A percentile compares a stretch with the other conserved stretches of the same genome.
Conservation (phyloP, 2,797 vertebrate species). For the Neopelma chrysocephalum region DNA sequence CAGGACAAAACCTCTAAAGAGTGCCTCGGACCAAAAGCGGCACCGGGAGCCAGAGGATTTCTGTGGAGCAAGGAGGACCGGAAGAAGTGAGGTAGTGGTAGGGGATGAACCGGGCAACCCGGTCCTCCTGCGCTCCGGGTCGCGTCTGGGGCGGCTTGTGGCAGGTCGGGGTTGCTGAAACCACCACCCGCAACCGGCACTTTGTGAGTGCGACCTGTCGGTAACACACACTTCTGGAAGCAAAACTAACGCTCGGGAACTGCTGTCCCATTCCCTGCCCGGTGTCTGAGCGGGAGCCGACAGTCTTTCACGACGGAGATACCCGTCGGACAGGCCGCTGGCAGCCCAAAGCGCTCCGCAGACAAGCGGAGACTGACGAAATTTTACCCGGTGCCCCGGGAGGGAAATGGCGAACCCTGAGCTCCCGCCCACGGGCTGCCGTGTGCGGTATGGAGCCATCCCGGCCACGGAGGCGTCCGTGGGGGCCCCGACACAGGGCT, state of each 20-base stretch:
- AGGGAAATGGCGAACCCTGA: background rate
- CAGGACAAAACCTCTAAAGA: fast-evolving
- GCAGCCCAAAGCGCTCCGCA: background rate
- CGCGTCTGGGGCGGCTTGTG: too few species aligned
- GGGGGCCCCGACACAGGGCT: too few species aligned
- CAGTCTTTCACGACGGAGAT: too few species aligned
- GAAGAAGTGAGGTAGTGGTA: background rate
- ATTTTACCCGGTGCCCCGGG: background rate
- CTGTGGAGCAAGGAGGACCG: background rate
- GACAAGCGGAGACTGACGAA: background rate
- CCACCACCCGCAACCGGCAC: too few species aligned
- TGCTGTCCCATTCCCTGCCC: background rate
- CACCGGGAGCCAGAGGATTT: background rate
- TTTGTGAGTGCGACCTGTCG: background rate
- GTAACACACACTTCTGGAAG: background rate
- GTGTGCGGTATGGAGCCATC: fast-evolving
- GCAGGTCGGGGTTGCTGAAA: background rate
- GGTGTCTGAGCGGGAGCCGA: too few species aligned
- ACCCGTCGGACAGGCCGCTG: background rate
- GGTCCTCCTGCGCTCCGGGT: too few species aligned
- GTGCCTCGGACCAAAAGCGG: background rate
- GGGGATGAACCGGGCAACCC: background rate
- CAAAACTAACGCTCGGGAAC: background rate
- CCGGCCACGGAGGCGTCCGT: background rate
- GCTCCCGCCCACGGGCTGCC: background rate